These are phyloP conservation scores for Chrysoperla carnea DNA, from an alignment of 1,140 invertebrate genomes.

Conservation along the genomic window DNA sequence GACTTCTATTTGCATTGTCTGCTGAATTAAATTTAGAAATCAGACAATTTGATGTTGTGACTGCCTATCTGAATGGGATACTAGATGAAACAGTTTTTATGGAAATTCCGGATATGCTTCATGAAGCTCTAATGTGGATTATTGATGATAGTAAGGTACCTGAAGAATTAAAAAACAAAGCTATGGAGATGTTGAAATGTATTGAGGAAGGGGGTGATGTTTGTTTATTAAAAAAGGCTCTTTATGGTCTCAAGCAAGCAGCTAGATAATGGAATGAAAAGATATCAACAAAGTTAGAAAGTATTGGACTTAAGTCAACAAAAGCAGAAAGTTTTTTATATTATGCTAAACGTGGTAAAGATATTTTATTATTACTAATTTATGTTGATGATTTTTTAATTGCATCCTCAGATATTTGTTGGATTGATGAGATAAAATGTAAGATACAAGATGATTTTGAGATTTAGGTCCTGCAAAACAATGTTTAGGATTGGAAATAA, in stretches of 20 bases:
- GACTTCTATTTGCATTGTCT: neutral
- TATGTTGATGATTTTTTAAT: conserved; percentile 16
- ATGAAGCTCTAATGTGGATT: conserved; percentile 21
- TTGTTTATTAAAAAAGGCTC: conserved; percentile 8
- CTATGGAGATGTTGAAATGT: neutral
- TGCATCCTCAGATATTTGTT: conserved; percentile 8
- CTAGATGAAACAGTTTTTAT: conserved; percentile 21
- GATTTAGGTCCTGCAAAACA: no score
- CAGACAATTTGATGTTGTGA: conserved; percentile 22
- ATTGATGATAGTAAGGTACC: conserved; percentile 10
- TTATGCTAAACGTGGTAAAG: conserved; percentile 3
- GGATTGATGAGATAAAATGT: no score
- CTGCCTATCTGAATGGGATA: conserved; percentile 22
- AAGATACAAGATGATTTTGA: no score
- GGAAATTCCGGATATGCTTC: conserved; percentile 17
- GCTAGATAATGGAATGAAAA: conserved; percentile 13
- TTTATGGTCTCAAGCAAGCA: conserved; percentile 20
- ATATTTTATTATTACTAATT: conserved; percentile 8
- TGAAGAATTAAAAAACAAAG: neutral
- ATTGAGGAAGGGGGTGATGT: neutral
- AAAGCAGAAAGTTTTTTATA: conserved; percentile 15
- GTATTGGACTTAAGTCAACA: conserved; percentile 7
- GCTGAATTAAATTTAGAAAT: conserved; percentile 6
- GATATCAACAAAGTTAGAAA: conserved; percentile 10
- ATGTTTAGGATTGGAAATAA: no score